These are phyloP conservation scores for Chelmon rostratus DNA, from an alignment of 2,797 vertebrate genomes.

Conservation along the genomic window DNA sequence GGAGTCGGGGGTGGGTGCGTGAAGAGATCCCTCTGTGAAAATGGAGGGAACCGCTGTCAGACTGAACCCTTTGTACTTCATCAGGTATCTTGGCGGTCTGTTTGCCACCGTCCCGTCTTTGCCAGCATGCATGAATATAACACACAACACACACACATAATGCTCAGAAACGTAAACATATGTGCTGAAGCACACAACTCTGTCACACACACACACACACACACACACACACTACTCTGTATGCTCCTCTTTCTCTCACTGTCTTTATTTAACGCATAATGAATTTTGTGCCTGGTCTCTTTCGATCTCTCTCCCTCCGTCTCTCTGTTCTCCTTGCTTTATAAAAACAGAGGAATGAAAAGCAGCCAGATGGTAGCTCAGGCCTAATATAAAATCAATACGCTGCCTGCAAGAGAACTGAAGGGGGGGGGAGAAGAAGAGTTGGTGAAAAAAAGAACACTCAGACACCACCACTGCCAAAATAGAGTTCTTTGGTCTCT, in stretches of 20 bases:
- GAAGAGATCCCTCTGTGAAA: constrained; percentile 35
- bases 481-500: constrained; percentile 73
- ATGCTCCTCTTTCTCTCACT: constrained; percentile 63
- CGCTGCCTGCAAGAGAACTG: constrained; percentile 74
- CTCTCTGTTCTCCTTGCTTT: constrained; percentile 64
- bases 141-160: constrained; percentile 38
- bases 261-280: constrained; percentile 80
- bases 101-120: constrained; percentile 43
- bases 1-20: constrained; percentile 7
- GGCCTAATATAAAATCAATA: constrained; percentile 87
- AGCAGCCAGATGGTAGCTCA: constrained; percentile 83
- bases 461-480: constrained; percentile 77
- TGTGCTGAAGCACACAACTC: constrained; percentile 34
- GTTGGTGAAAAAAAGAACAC: constrained; percentile 65
- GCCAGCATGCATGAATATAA: constrained; percentile 27
- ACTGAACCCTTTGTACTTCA: constrained; percentile 41
- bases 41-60: constrained; percentile 24
- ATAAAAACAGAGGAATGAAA: constrained; percentile 82
- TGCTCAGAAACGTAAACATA: constrained; percentile 37
- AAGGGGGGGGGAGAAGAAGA: constrained; percentile 39
- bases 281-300: constrained; percentile 70
- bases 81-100: constrained; percentile 3
- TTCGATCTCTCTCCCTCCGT: constrained; percentile 59
- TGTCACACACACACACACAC: constrained; percentile 26
- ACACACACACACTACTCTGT: constrained; percentile 52